phyloP scores from a whole-genome alignment of 2,113 vertebrate genomes.

The Redunca redunca region DNA sequence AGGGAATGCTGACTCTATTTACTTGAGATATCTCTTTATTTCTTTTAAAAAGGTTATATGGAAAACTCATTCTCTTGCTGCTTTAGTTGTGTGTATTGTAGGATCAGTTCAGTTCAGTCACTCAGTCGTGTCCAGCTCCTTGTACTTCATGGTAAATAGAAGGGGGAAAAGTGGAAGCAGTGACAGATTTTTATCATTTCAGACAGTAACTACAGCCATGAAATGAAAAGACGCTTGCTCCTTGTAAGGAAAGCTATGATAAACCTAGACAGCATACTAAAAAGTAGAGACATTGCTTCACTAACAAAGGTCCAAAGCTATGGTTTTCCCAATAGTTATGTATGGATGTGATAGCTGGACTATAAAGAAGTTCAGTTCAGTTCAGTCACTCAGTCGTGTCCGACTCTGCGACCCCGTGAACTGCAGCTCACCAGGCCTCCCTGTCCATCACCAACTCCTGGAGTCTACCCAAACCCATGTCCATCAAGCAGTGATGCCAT shows the following conservation, averaged over 20 bases:
- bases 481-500: too few relatives aligned
- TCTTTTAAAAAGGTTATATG: neutral
- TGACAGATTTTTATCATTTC: neutral
- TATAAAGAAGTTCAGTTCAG: neutral
- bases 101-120: too few relatives aligned
- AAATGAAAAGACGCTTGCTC: neutral
- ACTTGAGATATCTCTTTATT: neutral
- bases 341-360: neutral
- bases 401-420: too few relatives aligned
- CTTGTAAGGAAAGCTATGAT: neutral
- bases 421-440: too few relatives aligned
- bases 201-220: neutral
- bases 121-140: too few relatives aligned
- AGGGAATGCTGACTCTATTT: neutral
- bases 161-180: neutral
- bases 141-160: neutral
- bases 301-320: neutral
- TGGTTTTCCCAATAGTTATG: neutral
- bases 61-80: neutral
- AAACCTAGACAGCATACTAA: neutral
- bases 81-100: neutral
- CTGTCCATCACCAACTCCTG: too few relatives aligned
- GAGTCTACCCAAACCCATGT: too few relatives aligned
- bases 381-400: too few relatives aligned
- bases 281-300: neutral